Percentiles rank a stretch among this genome's conserved stretches.
These are phyloP conservation scores for Orbicella faveolata DNA, from an alignment of 64 coral and sea anemone species.

Conservation along the genomic window DNA sequence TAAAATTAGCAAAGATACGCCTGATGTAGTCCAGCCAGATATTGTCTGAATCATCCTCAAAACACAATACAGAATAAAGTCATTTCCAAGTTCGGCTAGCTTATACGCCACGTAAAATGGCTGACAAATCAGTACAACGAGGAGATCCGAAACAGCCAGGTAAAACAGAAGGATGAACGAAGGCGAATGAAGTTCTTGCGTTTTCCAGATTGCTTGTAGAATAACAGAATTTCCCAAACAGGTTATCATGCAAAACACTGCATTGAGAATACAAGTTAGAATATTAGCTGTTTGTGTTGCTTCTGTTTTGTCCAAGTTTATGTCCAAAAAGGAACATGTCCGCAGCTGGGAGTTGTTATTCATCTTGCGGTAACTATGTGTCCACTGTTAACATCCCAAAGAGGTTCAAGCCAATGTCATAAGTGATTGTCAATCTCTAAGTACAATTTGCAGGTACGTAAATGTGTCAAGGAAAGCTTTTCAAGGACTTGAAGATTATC, in stretches of 20 bases:
- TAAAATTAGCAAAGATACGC: constrained; percentile 41
- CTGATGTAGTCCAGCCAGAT: constrained; percentile 31
- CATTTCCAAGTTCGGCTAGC: constrained; percentile 31
- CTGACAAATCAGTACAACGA: constrained; percentile 50
- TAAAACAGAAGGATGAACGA: constrained; percentile 44
- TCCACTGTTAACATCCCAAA: too few species aligned
- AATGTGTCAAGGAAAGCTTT: too few species aligned
- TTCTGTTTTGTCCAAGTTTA: background rate
- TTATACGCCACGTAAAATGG: constrained; percentile 45
- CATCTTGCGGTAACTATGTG: background rate
- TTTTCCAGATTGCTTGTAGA: background rate
- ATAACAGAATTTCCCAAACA: background rate
- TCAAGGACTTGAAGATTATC: too few species aligned
- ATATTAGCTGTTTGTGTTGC: background rate
- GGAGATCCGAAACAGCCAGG: constrained; percentile 48
- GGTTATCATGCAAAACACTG: background rate
- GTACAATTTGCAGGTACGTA: too few species aligned
- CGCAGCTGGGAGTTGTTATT: background rate
- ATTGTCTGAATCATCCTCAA: constrained; percentile 23
- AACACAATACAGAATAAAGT: constrained; percentile 15
- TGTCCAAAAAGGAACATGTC: constrained; percentile 2
- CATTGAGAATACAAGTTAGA: background rate
- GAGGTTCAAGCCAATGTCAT: too few species aligned
- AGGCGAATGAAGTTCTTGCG: constrained; percentile 36
- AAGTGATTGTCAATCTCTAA: too few species aligned